Conservation (phyloP, 2,797 vertebrate species). For the Rhadinocentrus ornatus region DNA sequence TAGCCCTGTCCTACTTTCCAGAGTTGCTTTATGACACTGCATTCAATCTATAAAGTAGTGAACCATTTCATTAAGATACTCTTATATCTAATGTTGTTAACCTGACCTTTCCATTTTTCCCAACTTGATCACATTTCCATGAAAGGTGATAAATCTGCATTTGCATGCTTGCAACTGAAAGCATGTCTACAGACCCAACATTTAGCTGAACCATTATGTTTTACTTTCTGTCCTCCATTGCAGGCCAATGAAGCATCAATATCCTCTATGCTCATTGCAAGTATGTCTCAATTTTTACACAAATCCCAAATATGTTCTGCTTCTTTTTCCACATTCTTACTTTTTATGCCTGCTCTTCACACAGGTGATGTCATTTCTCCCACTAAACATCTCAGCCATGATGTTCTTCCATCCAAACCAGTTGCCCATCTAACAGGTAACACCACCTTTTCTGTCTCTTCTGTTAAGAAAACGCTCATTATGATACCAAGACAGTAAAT, state of each 20-base stretch:
- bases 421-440: conserved; percentile 81
- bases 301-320: not conserved
- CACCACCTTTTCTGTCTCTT: not conserved
- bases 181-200: not conserved
- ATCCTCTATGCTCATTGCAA: conserved; percentile 16
- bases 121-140: not conserved
- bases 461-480: not conserved
- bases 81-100: not conserved
- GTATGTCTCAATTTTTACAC: conserved; percentile 45
- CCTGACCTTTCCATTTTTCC: not conserved
- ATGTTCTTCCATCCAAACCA: conserved; percentile 70
- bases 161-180: not conserved
- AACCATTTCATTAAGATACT: not conserved
- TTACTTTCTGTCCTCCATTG: conserved; percentile 5
- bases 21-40: not conserved
- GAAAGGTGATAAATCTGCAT: not conserved
- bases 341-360: conserved; percentile 16
- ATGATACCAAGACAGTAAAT: not conserved
- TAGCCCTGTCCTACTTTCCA: not conserved
- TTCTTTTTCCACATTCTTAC: not conserved
- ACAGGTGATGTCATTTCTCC: conserved; percentile 26
- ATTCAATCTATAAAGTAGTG: too few species aligned
- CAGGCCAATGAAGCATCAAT: conserved; percentile 23
- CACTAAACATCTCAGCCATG: not conserved
- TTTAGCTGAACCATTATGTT: not conserved